Evolutionary conservation across 2,113 vertebrate species (phyloP).

Genomic region (Cromileptes altivelis): DNA sequence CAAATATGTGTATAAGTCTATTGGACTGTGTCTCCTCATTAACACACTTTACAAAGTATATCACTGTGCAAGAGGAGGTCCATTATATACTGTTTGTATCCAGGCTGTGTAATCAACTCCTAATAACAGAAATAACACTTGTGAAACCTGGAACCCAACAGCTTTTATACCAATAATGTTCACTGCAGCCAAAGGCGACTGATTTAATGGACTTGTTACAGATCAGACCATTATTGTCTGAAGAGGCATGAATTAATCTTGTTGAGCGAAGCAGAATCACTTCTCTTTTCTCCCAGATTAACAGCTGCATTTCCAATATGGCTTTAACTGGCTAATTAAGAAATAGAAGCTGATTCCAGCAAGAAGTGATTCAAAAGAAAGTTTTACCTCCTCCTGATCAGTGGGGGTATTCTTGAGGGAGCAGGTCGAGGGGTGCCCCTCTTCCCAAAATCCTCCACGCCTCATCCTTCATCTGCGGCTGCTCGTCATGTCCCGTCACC

Average conservation of each 20-base stretch:
- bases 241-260: slow-evolving; percentile 74
- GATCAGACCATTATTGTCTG: slow-evolving; percentile 64
- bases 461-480: slow-evolving; percentile 99
- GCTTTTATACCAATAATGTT: slow-evolving; percentile 37
- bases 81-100: slow-evolving; percentile 27
- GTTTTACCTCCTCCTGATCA: slow-evolving; percentile 60
- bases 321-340: slow-evolving; percentile 82
- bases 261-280: slow-evolving; percentile 75
- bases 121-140: slow-evolving; percentile 9
- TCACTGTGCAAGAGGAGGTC: neutral
- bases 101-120: slow-evolving; percentile 26
- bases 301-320: slow-evolving; percentile 84
- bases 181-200: slow-evolving; percentile 30
- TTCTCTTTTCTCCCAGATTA: slow-evolving; percentile 60
- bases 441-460: slow-evolving; percentile 93
- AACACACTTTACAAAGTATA: slow-evolving; percentile 9
- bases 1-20: neutral
- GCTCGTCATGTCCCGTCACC: slow-evolving; percentile 98
- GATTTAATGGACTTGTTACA: slow-evolving; percentile 64
- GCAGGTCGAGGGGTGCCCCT: slow-evolving; percentile 90
- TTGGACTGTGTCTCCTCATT: slow-evolving; percentile 1
- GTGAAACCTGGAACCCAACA: neutral
- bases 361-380: slow-evolving; percentile 80
- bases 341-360: slow-evolving; percentile 80
- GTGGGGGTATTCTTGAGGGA: slow-evolving; percentile 90